Evolutionary conservation across 2,888 invertebrate genomes (phyloP), one percentile per base, ranked within the genome.

Genomic region (Apeira syringaria): DNA sequence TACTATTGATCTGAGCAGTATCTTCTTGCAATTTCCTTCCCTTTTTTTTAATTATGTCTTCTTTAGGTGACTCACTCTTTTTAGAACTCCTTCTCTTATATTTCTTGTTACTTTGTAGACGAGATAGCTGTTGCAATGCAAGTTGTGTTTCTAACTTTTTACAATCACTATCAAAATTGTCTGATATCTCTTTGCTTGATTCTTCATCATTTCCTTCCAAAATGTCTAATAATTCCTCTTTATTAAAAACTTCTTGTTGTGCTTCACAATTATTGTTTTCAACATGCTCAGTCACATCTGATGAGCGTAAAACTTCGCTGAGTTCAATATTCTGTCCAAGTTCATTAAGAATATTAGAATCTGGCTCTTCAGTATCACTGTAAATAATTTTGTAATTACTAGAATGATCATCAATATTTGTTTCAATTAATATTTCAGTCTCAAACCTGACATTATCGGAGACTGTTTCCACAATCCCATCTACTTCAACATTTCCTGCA

Each of bases 151-250:
- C 84, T 37, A 72, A 40, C 6, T 61, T 62, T 50, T 76, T 72
- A 28, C 59, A 53, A 38, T 66, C 49, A 22, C 39, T 50, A 37
- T 56, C 39, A 28, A 63, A 56, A 22, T 56, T 55, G 5, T 63
- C 56, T 11, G 51, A 32, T 8, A 51, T 27, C 8, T 53, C 40
- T 25, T 42, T 61, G 33, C 53, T 57, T 25, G 66, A 38, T 29
- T 71, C 53, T 30, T 68, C 68, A 69, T 85, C 79, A 69, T 88
- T 88, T 1, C 89, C 89, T 62, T 89, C 80, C 42, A 89, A 67
- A 47, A 89, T 89, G 52, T 88, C 86, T 31, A 89, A 56, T 12
- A 89, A 53, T 51, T 89, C 88, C 52, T 89, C 88, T 56, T 89
- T 89, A 53, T 89, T 89, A 47, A 89, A 86, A 7, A 89, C 79